Evolutionary conservation across 1,140 invertebrate species (phyloP).

Genomic region (Dendroctonus ponderosae): DNA sequence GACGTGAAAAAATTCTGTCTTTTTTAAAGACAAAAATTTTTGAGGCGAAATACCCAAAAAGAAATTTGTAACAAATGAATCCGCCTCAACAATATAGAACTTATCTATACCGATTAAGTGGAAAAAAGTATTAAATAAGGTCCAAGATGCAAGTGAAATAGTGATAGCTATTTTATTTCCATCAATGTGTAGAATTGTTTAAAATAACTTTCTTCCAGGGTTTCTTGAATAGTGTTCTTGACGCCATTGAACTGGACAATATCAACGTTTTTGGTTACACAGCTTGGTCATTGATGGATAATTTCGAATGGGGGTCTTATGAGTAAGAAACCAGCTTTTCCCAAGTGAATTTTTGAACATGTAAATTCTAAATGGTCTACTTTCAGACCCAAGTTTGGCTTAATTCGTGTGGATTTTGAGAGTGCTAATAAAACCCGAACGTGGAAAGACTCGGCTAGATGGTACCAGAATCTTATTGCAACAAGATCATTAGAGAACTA

Average conservation of each 20-base stretch:
- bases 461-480: constrained; percentile 33
- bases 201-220: constrained; percentile 34
- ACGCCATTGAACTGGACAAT: constrained; percentile 42
- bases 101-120: no score
- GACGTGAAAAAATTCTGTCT: no score
- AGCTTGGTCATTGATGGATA: constrained; percentile 40
- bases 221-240: constrained; percentile 28
- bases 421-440: constrained; percentile 63
- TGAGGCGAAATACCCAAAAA: no score
- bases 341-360: background rate
- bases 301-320: constrained; percentile 41
- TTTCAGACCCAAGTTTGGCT: constrained; percentile 67
- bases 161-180: no score
- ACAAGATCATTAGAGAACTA: constrained; percentile 26
- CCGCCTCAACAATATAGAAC: no score
- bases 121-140: no score
- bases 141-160: no score
- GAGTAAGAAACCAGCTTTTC: constrained; percentile 29
- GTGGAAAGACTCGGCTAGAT: constrained; percentile 27
- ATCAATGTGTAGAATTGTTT: background rate
- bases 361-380: constrained; percentile 22
- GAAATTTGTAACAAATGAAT: no score
- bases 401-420: constrained; percentile 72
- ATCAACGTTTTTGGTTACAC: constrained; percentile 38
- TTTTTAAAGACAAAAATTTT: no score